Percentiles rank a stretch among this genome's conserved stretches.
Conservation (phyloP, 2,113 vertebrate genomes). For the Anseranas semipalmata region DNA sequence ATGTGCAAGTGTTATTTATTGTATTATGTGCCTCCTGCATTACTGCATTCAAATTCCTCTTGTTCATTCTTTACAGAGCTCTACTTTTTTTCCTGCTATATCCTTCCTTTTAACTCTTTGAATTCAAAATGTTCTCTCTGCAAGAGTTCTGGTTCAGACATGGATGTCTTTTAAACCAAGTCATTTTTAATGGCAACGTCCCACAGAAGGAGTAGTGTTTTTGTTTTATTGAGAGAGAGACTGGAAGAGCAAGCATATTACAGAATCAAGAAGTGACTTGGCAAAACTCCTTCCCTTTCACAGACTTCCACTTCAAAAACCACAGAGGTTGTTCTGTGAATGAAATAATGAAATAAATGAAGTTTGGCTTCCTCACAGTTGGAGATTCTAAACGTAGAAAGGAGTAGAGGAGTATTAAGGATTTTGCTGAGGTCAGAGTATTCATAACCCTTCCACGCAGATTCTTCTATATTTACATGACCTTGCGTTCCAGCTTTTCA, state of each 20-base stretch:
- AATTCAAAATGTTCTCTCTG: background rate
- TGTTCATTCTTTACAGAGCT: background rate
- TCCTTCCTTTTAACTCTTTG: background rate
- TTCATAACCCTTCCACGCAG: background rate
- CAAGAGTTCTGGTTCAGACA: background rate
- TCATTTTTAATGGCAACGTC: background rate
- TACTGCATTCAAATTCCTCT: background rate
- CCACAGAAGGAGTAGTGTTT: background rate
- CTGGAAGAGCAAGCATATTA: background rate
- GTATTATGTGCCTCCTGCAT: background rate
- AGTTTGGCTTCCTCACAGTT: background rate
- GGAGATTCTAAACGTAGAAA: background rate
- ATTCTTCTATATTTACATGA: background rate
- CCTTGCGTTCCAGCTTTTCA: background rate
- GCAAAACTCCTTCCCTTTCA: slow-evolving; percentile 18
- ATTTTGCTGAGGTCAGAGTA: background rate
- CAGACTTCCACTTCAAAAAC: slow-evolving; percentile 9
- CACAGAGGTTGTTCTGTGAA: background rate
- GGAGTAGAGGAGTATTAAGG: background rate
- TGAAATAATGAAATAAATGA: slow-evolving; percentile 9
- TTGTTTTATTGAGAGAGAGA: background rate
- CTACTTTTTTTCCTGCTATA: background rate
- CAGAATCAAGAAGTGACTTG: slow-evolving; percentile 8
- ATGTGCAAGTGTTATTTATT: background rate
- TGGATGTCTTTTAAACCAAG: background rate